phyloP scores from a whole-genome alignment of 2,888 invertebrate genomes.

The Diarsia brunnea region DNA sequence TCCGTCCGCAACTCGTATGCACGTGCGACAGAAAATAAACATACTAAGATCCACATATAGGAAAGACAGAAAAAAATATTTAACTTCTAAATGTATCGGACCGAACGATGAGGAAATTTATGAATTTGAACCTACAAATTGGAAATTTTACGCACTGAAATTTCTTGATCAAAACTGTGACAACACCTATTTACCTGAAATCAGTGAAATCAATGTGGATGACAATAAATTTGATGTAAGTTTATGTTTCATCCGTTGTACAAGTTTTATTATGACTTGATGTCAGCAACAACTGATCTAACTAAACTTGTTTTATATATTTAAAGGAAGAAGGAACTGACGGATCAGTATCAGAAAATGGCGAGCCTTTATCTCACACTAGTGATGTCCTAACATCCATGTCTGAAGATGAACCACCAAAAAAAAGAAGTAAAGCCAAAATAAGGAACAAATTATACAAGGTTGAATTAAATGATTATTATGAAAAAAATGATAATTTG shows the following conservation, averaged over 20 bases:
- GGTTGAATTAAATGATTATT: constrained; percentile 35
- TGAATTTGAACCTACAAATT: constrained; percentile 67
- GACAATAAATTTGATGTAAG: constrained; percentile 60
- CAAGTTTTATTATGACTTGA: constrained; percentile 7
- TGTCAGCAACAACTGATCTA: background rate
- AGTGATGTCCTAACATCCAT: constrained; percentile 52
- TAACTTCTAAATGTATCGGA: constrained; percentile 64
- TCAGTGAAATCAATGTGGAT: constrained; percentile 61
- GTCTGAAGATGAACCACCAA: constrained; percentile 48
- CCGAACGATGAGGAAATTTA: constrained; percentile 68
- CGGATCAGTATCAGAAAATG: constrained; percentile 18
- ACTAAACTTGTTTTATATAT: constrained; percentile 1
- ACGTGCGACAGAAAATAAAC: constrained; percentile 74
- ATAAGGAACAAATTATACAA: constrained; percentile 33
- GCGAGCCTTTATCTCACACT: constrained; percentile 23
- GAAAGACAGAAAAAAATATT: constrained; percentile 68
- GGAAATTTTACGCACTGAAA: constrained; percentile 71
- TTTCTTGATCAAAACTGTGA: constrained; percentile 64
- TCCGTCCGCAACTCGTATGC: constrained; percentile 64
- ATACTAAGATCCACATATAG: constrained; percentile 72
- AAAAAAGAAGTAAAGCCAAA: constrained; percentile 42
- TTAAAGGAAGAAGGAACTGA: constrained; percentile 42
- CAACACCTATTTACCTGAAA: constrained; percentile 45
- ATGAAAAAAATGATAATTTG: constrained; percentile 42
- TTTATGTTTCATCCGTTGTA: background rate